Evolutionary conservation across 2,113 vertebrate species (phyloP), one percentile per base, ranked within the genome.

Genomic region (Mirza zaza): DNA sequence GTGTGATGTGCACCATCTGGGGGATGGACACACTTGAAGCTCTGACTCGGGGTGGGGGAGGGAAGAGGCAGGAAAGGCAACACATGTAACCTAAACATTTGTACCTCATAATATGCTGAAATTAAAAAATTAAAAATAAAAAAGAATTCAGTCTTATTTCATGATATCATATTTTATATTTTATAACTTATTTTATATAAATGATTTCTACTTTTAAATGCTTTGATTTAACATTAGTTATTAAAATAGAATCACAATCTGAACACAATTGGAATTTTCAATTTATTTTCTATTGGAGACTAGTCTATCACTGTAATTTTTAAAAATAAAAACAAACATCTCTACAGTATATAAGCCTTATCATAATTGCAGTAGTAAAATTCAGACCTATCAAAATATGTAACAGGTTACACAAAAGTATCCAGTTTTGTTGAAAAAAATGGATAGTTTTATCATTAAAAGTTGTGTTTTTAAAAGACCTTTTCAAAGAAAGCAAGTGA

Each of bases 401-500:
- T 34, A 73, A 57, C 57, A 94, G 9, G 52, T 29, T 48, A 67
- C 61, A 81, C 6, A 86, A 88, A 97, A 95, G 0, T 2, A 45
- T 96, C 29, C 5, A 80, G 25, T 4, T 61, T 2, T 79, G 2
- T 83, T 94, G 48, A 82, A 94, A 92, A 93, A 61, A 71, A 59
- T 9, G 20, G 34, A 23, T 45, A 29, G 3, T 86, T 80, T 82
- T 76, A 96, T 86, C 97, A 25, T 57, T 59, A 81, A 94, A 87
- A 83, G 14, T 27, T 95, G 13, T 52, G 55, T 59, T 97, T 97
- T 84, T 73, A 93, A 92, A 91, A 90, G 94, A 39, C 12, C 84
- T 95, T 96, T 96, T 96, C 87, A 97, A 91, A 87, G 45, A 79
- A 29, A 95, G 23, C 52, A 85, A 94, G 36, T 57, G 55, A 75